Evolutionary conservation across 2,113 vertebrate genomes (phyloP).

Genomic region (Ariopsis seemanni): DNA sequence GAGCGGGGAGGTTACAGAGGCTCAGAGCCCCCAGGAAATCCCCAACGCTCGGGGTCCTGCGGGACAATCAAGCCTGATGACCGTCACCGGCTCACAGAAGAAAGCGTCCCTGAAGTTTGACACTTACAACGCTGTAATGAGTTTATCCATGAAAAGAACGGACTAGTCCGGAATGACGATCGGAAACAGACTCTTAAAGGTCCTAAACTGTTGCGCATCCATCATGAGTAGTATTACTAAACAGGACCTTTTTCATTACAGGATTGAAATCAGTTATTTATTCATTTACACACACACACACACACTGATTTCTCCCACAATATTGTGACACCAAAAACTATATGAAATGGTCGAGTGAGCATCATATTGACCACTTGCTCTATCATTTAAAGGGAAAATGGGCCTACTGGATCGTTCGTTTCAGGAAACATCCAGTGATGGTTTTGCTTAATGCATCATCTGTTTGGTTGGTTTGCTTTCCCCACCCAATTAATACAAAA

Average conservation of each 20-base stretch:
- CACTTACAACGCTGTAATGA: conserved; percentile 34
- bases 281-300: neutral
- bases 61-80: conserved; percentile 39
- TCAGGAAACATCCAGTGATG: neutral
- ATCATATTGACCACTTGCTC: neutral
- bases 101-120: conserved; percentile 39
- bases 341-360: neutral
- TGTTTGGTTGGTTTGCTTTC: neutral
- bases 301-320: neutral
- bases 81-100: conserved; percentile 36
- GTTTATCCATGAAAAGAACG: conserved; percentile 10
- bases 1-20: conserved; percentile 36
- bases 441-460: neutral
- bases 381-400: neutral
- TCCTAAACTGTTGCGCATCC: neutral
- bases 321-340: neutral
- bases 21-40: conserved; percentile 44
- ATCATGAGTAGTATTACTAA: neutral
- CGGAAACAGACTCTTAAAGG: conserved; percentile 13
- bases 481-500: neutral
- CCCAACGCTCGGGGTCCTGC: conserved; percentile 28
- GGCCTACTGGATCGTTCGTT: neutral
- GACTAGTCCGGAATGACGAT: neutral
- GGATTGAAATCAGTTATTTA: no score
- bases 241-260: neutral